Conservation (phyloP, 2,888 invertebrate species). For the Hermaeophaga mercurialis region DNA sequence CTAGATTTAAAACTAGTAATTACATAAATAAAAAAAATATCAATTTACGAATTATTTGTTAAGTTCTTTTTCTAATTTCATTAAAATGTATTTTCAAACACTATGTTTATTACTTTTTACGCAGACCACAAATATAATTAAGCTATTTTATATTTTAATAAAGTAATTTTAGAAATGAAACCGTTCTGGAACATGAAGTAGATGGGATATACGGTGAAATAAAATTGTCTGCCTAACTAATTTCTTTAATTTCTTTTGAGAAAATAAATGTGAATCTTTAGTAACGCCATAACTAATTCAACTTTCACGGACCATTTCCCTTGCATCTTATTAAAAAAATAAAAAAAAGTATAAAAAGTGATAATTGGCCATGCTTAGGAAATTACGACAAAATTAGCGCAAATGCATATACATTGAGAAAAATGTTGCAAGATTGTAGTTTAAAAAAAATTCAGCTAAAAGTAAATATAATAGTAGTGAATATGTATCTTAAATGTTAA, state of each 20-base stretch:
- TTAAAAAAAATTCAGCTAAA: too few relatives aligned
- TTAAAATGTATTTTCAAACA: too few relatives aligned
- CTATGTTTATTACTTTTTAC: too few relatives aligned
- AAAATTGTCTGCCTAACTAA: conserved; percentile 17
- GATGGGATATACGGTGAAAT: conserved; percentile 13
- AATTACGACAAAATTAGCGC: conserved; percentile 26
- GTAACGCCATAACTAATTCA: conserved; percentile 21
- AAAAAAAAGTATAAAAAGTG: conserved; percentile 25
- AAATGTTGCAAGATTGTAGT: too few relatives aligned
- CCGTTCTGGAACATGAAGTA: neutral
- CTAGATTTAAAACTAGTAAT: too few relatives aligned
- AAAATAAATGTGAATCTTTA: conserved; percentile 23
- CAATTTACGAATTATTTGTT: too few relatives aligned
- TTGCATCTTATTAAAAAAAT: conserved; percentile 20
- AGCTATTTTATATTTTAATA: neutral
- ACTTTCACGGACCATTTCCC: conserved; percentile 24
- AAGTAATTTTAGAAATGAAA: neutral
- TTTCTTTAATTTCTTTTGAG: conserved; percentile 15
- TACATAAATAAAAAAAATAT: too few relatives aligned
- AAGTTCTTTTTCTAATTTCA: too few relatives aligned
- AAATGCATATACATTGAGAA: conserved; percentile 14
- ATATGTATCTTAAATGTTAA: too few relatives aligned
- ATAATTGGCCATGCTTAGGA: conserved; percentile 28
- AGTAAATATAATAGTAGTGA: too few relatives aligned
- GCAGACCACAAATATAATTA: too few relatives aligned